Evolutionary conservation across 2,113 vertebrate species (phyloP), one percentile per base, ranked within the genome.

Genomic region (Oophaga pumilio): DNA sequence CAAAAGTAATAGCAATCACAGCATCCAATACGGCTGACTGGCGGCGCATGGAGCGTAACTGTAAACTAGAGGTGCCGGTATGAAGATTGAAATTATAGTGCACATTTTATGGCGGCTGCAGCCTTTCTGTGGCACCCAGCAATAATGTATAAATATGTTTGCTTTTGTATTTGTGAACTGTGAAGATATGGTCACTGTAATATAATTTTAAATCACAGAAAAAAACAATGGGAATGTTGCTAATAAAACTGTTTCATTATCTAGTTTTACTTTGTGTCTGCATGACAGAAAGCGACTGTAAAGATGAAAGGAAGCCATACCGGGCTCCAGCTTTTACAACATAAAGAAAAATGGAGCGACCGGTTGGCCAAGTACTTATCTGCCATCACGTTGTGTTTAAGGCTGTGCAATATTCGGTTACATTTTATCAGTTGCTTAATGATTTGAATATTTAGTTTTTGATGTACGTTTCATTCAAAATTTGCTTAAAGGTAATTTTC

Each of bases 221-320:
- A 86, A 43, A 86, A 77, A 86, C 73, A 77, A 86, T 77, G 83
- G n/a, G 69, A 85, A 76, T 62, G 84, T 76, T 49, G 71, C 84
- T 76, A 85, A 85, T 85, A 85, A 85, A 85, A 85, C 81, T 59
- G 83, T 85, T 71, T 85, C 81, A 83, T 85, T 85, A 74, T 74
- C 68, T 85, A 52, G 83, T 73, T 85, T 71, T 73, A 85, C 83
- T 74, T 85, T 74, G 68, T 85, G 68, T 85, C 83, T 74, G 53
- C 53, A 59, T 84, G 82, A 74, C 57, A 74, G 71, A 85, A 60
- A 74, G 28, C 28, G n/a, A 85, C 84, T 33, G 71, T 85, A 76
- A 85, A 76, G 71, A 49, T 62, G 84, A 85, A 85, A 60, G 71
- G 71, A 85, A 28, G 26, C 68, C 83, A 74, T 85, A 59, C 52